Evolutionary conservation across 2,888 invertebrate genomes (phyloP), one percentile per base, ranked within the genome.

Genomic region (Cantharis rustica): DNA sequence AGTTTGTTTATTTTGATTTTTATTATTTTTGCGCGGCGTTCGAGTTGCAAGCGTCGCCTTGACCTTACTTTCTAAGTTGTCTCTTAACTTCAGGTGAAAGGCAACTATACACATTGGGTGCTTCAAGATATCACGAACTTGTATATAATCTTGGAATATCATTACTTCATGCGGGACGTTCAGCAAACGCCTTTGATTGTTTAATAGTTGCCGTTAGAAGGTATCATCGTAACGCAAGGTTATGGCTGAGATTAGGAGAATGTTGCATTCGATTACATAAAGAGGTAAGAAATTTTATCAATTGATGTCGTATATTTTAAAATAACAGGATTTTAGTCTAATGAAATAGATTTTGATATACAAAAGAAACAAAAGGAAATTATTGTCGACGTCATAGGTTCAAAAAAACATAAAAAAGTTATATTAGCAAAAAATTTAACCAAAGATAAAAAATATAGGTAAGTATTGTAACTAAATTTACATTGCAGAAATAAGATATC

Each of bases 191-290:
- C 0, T 98, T 98, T 88, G 96, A 97, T 85, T 97, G 96, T 86
- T 91, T 98, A 64, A 93, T 96, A 13, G 94, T 96, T 87, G 95
- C 95, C 2, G 93, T 96, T 0, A 93, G 96, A 80, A 92, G 95
- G 75, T 96, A 95, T 84, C 96, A 95, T 79, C 94, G 94, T 82
- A 98, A 97, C 88, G 95, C 98, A 3, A 90, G 95, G 74, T 90
- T 98, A 62, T 99, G 98, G 98, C 89, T 97, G 75, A 91, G 98
- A 83, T 90, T 98, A 83, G 97, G 98, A 0, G 98, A 98, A 88
- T 97, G 98, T 85, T 97, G 97, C 86, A 95, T 97, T 66, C 90
- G 89, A 88, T 87, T 88, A n/a, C 88, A 90, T 80, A 91, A 91
- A 86, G 87, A 88, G 84, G 90, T 90, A 84, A 84, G 84, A 73